Evolutionary conservation across 2,888 invertebrate species (phyloP).

Genomic region (Noctua pronuba): DNA sequence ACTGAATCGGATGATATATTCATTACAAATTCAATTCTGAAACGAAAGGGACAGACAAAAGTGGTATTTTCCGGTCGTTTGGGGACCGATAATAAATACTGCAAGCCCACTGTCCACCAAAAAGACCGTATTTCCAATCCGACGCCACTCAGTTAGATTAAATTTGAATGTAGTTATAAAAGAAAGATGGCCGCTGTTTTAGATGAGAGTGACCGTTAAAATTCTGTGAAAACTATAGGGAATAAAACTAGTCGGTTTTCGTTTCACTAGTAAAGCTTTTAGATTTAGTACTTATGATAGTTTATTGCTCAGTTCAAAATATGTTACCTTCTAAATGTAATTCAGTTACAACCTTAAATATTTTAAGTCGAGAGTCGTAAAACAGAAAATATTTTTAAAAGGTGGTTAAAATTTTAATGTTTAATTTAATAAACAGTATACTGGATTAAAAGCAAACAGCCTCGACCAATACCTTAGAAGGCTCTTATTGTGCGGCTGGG

Average conservation of each 20-base stretch:
- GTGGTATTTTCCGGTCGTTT: slow-evolving; percentile 68
- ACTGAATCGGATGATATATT: slow-evolving; percentile 39
- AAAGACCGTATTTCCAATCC: slow-evolving; percentile 79
- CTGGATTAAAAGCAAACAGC: too few relatives aligned
- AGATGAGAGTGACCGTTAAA: slow-evolving; percentile 60
- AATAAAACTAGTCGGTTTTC: slow-evolving; percentile 38
- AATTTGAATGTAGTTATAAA: slow-evolving; percentile 83
- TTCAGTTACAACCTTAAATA: slow-evolving; percentile 29
- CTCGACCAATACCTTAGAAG: too few relatives aligned
- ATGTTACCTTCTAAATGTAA: slow-evolving; percentile 35
- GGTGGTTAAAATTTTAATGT: slow-evolving; percentile 15
- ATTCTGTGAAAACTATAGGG: slow-evolving; percentile 48
- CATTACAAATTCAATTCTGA: slow-evolving; percentile 38
- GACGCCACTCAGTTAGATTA: slow-evolving; percentile 83
- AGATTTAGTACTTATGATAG: slow-evolving; percentile 41
- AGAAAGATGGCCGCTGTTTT: slow-evolving; percentile 67
- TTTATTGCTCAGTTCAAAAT: slow-evolving; percentile 47
- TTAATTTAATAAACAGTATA: not conserved
- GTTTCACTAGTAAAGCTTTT: slow-evolving; percentile 47
- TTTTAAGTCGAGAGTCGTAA: slow-evolving; percentile 45
- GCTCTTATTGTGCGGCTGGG: too few relatives aligned
- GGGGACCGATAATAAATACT: slow-evolving; percentile 69
- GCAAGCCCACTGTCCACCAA: slow-evolving; percentile 70
- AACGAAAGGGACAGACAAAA: slow-evolving; percentile 56
- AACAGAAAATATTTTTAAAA: slow-evolving; percentile 31